Evolutionary conservation across 2,888 invertebrate species (phyloP).

Genomic region (Hyposoter dolosus): DNA sequence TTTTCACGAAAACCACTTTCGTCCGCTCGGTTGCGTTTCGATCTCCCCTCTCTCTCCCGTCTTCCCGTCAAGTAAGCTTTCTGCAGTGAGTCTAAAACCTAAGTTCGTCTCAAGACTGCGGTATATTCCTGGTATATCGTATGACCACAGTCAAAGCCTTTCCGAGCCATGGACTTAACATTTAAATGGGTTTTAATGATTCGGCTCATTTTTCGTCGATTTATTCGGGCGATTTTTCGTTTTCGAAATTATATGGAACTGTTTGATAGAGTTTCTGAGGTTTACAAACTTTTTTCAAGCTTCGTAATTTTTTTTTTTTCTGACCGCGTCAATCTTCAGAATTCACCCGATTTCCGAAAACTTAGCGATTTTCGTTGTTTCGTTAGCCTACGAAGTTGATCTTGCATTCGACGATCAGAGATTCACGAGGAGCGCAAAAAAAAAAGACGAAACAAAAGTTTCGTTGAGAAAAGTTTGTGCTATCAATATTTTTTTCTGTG

Average conservation of each 20-base stretch:
- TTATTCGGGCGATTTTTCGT: background rate
- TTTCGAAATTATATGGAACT: background rate
- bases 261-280: background rate
- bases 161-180: background rate
- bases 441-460: background rate
- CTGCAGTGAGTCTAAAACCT: slow-evolving; percentile 2
- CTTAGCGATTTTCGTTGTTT: background rate
- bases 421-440: slow-evolving; percentile 2
- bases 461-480: slow-evolving; percentile 4
- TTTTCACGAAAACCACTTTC: slow-evolving; percentile 41
- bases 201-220: background rate
- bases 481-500: slow-evolving; percentile 22
- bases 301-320: no score
- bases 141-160: background rate
- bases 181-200: slow-evolving; percentile 3
- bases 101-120: slow-evolving; percentile 6
- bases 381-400: background rate
- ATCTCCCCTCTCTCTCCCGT: background rate
- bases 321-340: no score
- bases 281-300: background rate
- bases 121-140: background rate
- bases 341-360: background rate
- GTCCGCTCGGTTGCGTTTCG: slow-evolving; percentile 34
- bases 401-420: background rate
- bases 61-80: background rate